These are phyloP conservation scores for Tholera decimalis DNA, from an alignment of 2,888 invertebrate species.

Conservation along the genomic window DNA sequence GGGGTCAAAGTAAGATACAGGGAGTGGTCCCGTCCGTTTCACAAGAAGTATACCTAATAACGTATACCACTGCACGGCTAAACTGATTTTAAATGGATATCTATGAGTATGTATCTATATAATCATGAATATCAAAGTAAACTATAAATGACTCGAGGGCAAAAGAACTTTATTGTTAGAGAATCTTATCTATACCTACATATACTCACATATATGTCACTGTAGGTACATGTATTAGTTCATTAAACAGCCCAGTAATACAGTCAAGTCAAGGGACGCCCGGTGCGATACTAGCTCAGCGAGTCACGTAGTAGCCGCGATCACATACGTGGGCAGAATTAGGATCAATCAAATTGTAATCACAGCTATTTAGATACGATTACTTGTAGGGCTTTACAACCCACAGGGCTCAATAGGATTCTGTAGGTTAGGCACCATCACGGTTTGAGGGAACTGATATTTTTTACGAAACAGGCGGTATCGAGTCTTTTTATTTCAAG, in stretches of 20 bases:
- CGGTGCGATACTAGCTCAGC: conserved; percentile 22
- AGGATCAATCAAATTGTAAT: conserved; percentile 31
- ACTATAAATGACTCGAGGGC: not conserved
- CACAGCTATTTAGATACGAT: conserved; percentile 12
- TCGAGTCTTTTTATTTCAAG: not conserved
- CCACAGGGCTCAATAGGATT: not conserved
- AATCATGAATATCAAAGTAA: not conserved
- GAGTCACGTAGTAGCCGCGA: conserved; percentile 46
- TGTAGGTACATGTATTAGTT: conserved; percentile 5
- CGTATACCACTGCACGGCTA: not conserved
- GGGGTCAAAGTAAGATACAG: not conserved
- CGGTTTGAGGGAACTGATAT: not conserved
- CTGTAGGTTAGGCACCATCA: not conserved
- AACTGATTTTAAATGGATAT: no score
- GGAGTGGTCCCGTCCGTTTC: no score
- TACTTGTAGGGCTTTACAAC: no score
- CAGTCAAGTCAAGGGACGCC: conserved; percentile 24
- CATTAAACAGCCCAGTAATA: conserved; percentile 9
- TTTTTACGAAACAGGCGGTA: not conserved
- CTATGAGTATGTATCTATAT: no score
- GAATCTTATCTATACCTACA: not conserved
- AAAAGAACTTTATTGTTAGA: not conserved
- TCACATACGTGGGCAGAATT: conserved; percentile 48
- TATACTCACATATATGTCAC: conserved; percentile 1
- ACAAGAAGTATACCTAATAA: not conserved